Percentiles rank a stretch among this genome's conserved stretches.
Conservation (phyloP, 1,140 invertebrate species). For the Drosophila arizonae region DNA sequence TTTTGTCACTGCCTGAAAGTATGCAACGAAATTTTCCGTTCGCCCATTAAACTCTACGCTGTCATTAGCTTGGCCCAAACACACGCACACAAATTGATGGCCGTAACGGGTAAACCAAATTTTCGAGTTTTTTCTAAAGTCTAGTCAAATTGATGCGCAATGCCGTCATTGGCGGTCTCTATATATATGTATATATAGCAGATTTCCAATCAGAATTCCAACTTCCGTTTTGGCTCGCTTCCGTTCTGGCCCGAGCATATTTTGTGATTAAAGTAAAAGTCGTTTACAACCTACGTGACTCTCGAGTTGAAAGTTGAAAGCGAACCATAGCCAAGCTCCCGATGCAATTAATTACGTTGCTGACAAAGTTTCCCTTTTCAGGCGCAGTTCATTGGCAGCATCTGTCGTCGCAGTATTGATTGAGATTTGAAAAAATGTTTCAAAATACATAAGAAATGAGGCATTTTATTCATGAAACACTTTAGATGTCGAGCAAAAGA, state of each 20-base stretch:
- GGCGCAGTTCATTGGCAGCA: conserved; percentile 6
- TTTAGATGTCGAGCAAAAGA: conserved; percentile 10
- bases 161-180: conserved; percentile 3
- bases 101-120: not conserved
- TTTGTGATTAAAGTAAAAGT: conserved; percentile 48
- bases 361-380: conserved; percentile 13
- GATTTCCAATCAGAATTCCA: not conserved
- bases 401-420: not conserved
- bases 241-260: conserved; percentile 24
- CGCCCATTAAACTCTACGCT: conserved; percentile 35
- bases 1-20: conserved; percentile 47
- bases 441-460: not conserved
- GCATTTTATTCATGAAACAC: conserved; percentile 8
- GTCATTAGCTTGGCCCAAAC: conserved; percentile 53
- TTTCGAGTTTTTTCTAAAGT: conserved; percentile 28
- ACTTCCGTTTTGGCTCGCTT: conserved; percentile 28
- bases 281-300: conserved; percentile 35
- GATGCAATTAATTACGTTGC: conserved; percentile 62
- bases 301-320: conserved; percentile 41
- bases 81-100: not conserved
- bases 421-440: conserved; percentile 1
- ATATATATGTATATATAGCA: not conserved
- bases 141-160: conserved; percentile 40
- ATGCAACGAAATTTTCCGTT: conserved; percentile 54
- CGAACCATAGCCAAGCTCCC: conserved; percentile 18